phyloP scores from a whole-genome alignment of 2,113 vertebrate species.

The Vicugna pacos region DNA sequence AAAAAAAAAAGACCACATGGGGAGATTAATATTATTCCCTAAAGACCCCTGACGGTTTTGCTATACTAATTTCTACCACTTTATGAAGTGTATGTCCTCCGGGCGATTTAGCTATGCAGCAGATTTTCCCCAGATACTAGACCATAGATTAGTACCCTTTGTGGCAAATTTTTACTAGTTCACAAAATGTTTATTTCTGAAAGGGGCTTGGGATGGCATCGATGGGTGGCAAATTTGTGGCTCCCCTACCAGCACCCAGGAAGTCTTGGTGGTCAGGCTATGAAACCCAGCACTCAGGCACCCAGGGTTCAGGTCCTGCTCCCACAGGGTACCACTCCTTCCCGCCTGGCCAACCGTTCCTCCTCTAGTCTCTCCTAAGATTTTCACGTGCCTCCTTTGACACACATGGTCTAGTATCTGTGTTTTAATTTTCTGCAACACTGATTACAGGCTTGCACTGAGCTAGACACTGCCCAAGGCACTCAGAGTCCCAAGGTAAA shows the following conservation, averaged over 20 bases:
- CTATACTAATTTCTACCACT: constrained; percentile 43
- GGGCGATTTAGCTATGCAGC: not conserved
- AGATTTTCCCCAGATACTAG: not conserved
- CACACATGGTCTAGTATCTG: not conserved
- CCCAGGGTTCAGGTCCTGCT: not conserved
- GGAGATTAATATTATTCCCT: constrained; percentile 53
- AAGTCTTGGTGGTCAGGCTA: not conserved
- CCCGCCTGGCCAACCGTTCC: not conserved
- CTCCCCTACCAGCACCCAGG: not conserved
- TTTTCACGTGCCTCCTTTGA: not conserved
- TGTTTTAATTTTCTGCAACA: not conserved
- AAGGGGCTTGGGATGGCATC: not conserved
- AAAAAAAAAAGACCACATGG: not conserved
- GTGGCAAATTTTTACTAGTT: not conserved
- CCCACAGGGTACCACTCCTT: not conserved
- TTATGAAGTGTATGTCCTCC: constrained; percentile 52
- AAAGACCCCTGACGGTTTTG: constrained; percentile 37
- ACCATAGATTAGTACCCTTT: not conserved
- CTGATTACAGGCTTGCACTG: not conserved
- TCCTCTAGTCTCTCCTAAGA: not conserved
- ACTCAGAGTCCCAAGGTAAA: not conserved
- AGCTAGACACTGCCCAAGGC: not conserved
- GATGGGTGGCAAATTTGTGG: not conserved
- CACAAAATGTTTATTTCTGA: constrained; percentile 53
- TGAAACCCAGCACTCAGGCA: not conserved